phyloP scores from a whole-genome alignment of 2,888 invertebrate species.

The Vandiemenella viatica region DNA sequence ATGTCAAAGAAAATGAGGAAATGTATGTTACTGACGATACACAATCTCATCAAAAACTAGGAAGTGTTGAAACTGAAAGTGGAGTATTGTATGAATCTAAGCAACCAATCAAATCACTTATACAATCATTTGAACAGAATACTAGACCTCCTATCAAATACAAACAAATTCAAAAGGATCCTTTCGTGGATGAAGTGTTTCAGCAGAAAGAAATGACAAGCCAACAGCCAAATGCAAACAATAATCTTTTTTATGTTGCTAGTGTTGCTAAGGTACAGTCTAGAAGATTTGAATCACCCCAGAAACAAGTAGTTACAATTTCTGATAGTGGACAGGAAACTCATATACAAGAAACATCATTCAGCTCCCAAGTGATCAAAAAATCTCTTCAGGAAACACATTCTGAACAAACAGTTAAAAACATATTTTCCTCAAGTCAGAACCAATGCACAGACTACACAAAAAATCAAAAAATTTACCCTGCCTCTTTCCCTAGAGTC shows the following conservation, averaged over 20 bases:
- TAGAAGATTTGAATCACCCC: constrained; percentile 7
- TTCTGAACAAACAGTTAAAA: not conserved
- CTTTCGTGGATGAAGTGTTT: not conserved
- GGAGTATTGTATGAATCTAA: constrained; percentile 13
- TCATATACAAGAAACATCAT: no score
- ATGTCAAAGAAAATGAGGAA: not conserved
- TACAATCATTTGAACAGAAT: constrained; percentile 46
- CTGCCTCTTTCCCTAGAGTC: not conserved
- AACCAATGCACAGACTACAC: constrained; percentile 1
- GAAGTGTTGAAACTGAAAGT: constrained; percentile 4
- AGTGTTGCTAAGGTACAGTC: constrained; percentile 10
- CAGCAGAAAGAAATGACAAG: not conserved
- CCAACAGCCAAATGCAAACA: not conserved
- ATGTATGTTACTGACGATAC: not conserved
- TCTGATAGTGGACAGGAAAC: no score
- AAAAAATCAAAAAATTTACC: not conserved
- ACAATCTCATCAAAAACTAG: not conserved
- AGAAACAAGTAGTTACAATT: no score
- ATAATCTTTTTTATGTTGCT: constrained; percentile 8
- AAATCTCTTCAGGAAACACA: not conserved
- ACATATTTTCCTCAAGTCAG: not conserved
- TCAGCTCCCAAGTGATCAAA: no score
- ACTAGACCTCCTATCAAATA: constrained; percentile 37
- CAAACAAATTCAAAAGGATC: constrained; percentile 28
- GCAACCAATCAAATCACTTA: constrained; percentile 30